Conservation (phyloP, 2,888 invertebrate species). For the Cheilosia impressa region DNA sequence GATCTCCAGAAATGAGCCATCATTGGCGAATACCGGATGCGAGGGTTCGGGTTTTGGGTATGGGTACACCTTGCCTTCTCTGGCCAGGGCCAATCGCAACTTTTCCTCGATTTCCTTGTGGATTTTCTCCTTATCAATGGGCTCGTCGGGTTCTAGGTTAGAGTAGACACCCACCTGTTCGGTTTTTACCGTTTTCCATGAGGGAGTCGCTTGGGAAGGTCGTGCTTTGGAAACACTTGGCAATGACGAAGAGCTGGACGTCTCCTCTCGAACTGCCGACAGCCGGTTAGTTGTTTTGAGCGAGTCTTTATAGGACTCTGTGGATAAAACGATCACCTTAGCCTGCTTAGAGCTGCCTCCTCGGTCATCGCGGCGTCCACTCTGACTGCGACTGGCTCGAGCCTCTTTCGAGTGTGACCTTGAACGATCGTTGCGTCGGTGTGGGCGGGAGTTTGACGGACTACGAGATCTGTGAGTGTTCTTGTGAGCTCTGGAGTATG, state of each 20-base stretch:
- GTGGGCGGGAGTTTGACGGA: slow-evolving; percentile 69
- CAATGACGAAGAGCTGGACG: slow-evolving; percentile 59
- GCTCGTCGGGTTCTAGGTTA: slow-evolving; percentile 80
- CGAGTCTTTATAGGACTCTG: slow-evolving; percentile 65
- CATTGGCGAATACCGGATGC: slow-evolving; percentile 86
- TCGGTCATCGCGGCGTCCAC: slow-evolving; percentile 43
- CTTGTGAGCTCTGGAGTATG: slow-evolving; percentile 34
- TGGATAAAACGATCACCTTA: slow-evolving; percentile 67
- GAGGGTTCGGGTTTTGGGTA: slow-evolving; percentile 87
- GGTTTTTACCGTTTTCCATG: slow-evolving; percentile 37
- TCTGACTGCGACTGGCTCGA: slow-evolving; percentile 36
- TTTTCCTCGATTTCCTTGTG: slow-evolving; percentile 83
- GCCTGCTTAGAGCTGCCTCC: slow-evolving; percentile 32
- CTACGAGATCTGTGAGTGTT: slow-evolving; percentile 53
- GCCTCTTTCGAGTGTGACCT: slow-evolving; percentile 36
- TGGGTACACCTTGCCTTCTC: slow-evolving; percentile 84
- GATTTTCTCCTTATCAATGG: slow-evolving; percentile 82
- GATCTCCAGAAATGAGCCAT: slow-evolving; percentile 95
- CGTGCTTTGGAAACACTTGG: slow-evolving; percentile 49
- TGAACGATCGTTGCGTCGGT: slow-evolving; percentile 59
- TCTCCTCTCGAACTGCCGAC: slow-evolving; percentile 47
- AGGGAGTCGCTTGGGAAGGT: slow-evolving; percentile 68
- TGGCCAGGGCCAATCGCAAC: slow-evolving; percentile 81
- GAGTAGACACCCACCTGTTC: slow-evolving; percentile 79
- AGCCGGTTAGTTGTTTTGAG: slow-evolving; percentile 37